Conservation (phyloP, 2,888 invertebrate species). For the Thymelicus acteon region DNA sequence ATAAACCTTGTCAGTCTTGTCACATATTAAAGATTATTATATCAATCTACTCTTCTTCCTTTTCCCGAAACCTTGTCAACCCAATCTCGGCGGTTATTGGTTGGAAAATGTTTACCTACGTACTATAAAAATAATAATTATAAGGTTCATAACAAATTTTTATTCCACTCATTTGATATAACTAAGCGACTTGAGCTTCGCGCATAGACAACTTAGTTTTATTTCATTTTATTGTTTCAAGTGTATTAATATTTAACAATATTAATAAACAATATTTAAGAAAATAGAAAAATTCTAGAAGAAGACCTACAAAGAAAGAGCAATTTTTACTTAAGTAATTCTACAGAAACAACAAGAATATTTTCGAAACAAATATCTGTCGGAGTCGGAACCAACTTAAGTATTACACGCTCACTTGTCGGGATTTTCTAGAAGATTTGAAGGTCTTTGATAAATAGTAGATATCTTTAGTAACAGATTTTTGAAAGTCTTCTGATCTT, state of each 20-base stretch:
- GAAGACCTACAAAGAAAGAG: neutral
- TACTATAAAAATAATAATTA: neutral
- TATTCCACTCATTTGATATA: neutral
- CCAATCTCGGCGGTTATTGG: conserved; percentile 6
- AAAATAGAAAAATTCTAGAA: neutral
- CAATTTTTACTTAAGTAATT: neutral
- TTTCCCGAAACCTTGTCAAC: conserved; percentile 18
- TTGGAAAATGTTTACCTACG: neutral
- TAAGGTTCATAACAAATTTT: neutral
- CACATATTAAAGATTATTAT: conserved; percentile 23
- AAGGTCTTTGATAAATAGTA: too few relatives aligned
- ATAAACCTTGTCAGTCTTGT: conserved; percentile 25
- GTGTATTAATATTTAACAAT: neutral
- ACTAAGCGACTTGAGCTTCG: neutral
- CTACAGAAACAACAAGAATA: neutral
- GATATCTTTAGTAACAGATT: too few relatives aligned
- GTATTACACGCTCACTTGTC: neutral
- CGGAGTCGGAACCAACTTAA: neutral
- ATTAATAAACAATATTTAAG: too few relatives aligned
- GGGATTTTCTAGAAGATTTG: neutral
- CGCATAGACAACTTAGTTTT: neutral
- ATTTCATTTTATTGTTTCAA: neutral
- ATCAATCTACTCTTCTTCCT: conserved; percentile 19
- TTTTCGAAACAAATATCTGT: neutral
- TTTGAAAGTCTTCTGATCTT: too few relatives aligned